Evolutionary conservation across 2,888 invertebrate species (phyloP), one percentile per base, ranked within the genome.

Genomic region (Choreutis nemorana): DNA sequence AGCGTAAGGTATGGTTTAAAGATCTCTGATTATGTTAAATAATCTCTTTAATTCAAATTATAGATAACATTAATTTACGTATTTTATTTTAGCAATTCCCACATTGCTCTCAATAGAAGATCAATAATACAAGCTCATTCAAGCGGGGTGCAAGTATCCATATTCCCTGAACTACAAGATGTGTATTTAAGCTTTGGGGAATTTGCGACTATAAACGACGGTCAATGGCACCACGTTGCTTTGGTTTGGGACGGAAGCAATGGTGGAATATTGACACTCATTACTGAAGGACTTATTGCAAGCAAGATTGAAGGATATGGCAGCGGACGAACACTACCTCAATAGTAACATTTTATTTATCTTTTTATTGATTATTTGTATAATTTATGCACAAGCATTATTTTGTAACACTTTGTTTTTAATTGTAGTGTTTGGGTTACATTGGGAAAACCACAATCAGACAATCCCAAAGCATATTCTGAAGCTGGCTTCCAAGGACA

Each of bases 401-500:
- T 29, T 14, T 7, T 28, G 10, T 23, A 23, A 23, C 10, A 23
- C 10, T 3, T 30, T 3, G 11, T 29, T 7, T 13, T 40, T 29
- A 24, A 26, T 68, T 84, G 42, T 61, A 92, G 91, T 68, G 91
- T 90, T 24, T 97, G 95, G 94, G 87, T 93, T 23, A 93, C 94
- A 18, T 78, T 97, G 24, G 97, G 96, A 30, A 92, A 93, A 55
- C 94, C 95, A 26, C 87, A 90, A 55, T 86, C 87, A 5, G 89
- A 90, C 41, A 87, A 86, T 55, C 82, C 87, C n/a, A 89, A 89
- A 48, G 86, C 87, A 0, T 93, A 92, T 50, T 89, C 91, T 0
- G 94, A 94, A 65, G 81, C 88, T 24, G 95, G 95, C n/a, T 96
- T 96, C 87, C 93, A 94, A 81, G 97, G 97, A 14, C 92, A 94